Evolutionary conservation across 2,888 invertebrate genomes (phyloP).

Genomic region (Leptura quadrifasciata): DNA sequence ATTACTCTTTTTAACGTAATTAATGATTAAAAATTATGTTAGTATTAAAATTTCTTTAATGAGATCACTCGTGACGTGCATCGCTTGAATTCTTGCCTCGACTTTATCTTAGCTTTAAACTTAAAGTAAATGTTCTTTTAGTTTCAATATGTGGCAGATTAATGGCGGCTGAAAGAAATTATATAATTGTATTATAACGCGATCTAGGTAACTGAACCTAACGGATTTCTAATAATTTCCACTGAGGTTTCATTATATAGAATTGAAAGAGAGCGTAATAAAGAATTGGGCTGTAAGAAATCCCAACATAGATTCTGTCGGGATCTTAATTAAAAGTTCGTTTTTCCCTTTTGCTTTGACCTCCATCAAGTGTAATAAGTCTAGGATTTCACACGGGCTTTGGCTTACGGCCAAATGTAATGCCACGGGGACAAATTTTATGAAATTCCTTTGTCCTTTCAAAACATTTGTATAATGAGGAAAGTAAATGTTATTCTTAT

Average conservation of each 20-base stretch:
- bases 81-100: too few species aligned
- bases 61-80: too few species aligned
- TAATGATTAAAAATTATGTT: too few species aligned
- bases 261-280: constrained; percentile 49
- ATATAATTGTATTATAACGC: neutral
- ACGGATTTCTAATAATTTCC: constrained; percentile 30
- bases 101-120: too few species aligned
- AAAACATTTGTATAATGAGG: constrained; percentile 23
- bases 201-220: constrained; percentile 8
- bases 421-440: constrained; percentile 37
- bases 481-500: neutral
- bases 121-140: too few species aligned
- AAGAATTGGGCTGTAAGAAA: constrained; percentile 58
- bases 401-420: constrained; percentile 50
- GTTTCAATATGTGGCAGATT: neutral
- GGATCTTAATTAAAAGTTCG: constrained; percentile 66
- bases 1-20: too few species aligned
- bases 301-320: constrained; percentile 56
- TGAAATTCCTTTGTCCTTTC: constrained; percentile 29
- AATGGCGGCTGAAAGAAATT: neutral
- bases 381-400: constrained; percentile 53
- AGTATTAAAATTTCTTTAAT: too few species aligned
- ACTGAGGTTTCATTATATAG: constrained; percentile 48
- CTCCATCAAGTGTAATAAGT: constrained; percentile 58
- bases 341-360: constrained; percentile 57